A percentile compares a stretch with the other conserved stretches of the same genome.
These are phyloP conservation scores for Aepyceros melampus DNA, from an alignment of 2,113 vertebrate species.

Conservation along the genomic window DNA sequence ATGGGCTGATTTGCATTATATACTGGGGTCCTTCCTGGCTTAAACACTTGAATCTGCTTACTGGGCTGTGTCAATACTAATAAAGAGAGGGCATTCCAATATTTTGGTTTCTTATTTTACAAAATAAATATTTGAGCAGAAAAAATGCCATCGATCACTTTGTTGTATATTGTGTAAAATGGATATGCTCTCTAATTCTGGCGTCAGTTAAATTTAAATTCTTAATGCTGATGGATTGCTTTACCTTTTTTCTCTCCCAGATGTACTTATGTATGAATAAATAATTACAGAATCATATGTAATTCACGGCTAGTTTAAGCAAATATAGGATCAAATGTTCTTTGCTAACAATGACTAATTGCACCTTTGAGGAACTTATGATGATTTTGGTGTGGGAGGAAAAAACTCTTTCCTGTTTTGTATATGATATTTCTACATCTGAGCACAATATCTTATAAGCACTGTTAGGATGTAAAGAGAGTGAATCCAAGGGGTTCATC, in stretches of 20 bases:
- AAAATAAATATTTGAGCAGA: constrained; percentile 41
- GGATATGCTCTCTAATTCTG: background rate
- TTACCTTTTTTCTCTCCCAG: background rate
- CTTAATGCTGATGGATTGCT: constrained; percentile 22
- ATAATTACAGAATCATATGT: background rate
- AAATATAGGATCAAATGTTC: background rate
- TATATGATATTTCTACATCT: background rate
- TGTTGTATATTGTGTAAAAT: background rate
- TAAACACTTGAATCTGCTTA: background rate
- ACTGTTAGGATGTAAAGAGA: background rate
- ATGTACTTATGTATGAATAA: background rate
- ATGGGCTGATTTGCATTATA: constrained; percentile 54
- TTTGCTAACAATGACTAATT: constrained; percentile 3
- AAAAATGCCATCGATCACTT: background rate
- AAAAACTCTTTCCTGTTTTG: background rate
- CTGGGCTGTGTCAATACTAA: background rate
- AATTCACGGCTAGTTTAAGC: background rate
- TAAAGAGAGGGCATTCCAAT: background rate
- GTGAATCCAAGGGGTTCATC: background rate
- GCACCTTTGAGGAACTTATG: background rate
- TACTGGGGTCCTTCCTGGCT: background rate
- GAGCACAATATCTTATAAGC: background rate
- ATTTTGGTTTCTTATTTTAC: constrained; percentile 7
- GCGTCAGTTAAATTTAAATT: constrained; percentile 3
- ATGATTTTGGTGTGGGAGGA: background rate